Conservation (phyloP, 2,888 invertebrate genomes). For the Celastrina argiolus region DNA sequence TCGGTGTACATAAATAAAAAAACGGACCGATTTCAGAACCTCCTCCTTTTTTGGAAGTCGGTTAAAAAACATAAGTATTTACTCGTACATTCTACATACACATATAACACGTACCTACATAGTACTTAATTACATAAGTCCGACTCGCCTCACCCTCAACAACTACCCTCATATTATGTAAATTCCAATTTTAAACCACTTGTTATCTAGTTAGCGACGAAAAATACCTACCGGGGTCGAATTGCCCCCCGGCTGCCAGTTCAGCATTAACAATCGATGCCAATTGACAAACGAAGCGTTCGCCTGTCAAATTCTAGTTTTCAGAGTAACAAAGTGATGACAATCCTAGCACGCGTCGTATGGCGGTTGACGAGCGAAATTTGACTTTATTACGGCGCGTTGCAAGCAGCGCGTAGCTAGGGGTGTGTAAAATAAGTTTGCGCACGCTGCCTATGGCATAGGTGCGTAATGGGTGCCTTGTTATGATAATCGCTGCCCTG, state of each 20-base stretch:
- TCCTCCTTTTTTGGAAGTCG: no score
- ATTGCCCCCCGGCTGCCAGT: slow-evolving; percentile 69
- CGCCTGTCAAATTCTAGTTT: slow-evolving; percentile 76
- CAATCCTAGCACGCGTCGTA: slow-evolving; percentile 34
- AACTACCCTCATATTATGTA: slow-evolving; percentile 62
- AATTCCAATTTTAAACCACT: slow-evolving; percentile 77
- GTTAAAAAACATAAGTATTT: no score
- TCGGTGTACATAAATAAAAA: no score
- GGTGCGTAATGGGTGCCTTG: slow-evolving; percentile 73
- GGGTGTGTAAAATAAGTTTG: slow-evolving; percentile 31
- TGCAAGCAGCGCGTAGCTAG: slow-evolving; percentile 15
- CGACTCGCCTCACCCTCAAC: slow-evolving; percentile 1
- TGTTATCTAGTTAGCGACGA: slow-evolving; percentile 76
- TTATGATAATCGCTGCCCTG: slow-evolving; percentile 71
- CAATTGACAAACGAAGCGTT: slow-evolving; percentile 78
- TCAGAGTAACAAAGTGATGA: slow-evolving; percentile 52
- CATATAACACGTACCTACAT: not conserved
- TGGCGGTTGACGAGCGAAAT: slow-evolving; percentile 25
- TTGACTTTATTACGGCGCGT: slow-evolving; percentile 30
- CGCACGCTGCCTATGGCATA: slow-evolving; percentile 43
- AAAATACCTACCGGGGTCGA: slow-evolving; percentile 69
- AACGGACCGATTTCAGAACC: no score
- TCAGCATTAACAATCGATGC: slow-evolving; percentile 70
- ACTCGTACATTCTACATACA: no score
- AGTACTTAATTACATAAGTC: not conserved